Conservation (phyloP, 2,888 invertebrate species). For the Ceramica pisi region DNA sequence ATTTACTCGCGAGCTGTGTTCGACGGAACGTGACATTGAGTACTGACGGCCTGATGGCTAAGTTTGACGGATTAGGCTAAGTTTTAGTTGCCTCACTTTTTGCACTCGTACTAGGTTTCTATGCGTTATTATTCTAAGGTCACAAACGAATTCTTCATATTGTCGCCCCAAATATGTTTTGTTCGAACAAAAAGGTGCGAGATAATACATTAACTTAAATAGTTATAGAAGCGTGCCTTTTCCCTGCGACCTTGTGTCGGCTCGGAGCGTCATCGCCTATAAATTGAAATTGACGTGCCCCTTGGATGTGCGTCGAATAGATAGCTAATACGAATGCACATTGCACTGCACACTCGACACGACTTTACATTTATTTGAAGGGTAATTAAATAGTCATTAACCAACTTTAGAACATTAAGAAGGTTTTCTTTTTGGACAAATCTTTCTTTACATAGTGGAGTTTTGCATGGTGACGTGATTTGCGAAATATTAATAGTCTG, state of each 20-base stretch:
- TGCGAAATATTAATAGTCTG: neutral
- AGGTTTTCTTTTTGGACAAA: neutral
- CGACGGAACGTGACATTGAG: no score
- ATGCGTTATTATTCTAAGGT: no score
- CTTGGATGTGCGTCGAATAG: neutral
- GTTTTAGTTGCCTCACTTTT: no score
- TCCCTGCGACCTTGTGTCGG: neutral
- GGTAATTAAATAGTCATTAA: no score
- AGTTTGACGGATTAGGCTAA: no score
- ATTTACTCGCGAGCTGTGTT: no score
- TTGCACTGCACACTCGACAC: neutral
- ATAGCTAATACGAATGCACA: neutral
- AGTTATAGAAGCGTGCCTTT: neutral
- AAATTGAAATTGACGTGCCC: slow-evolving; percentile 1
- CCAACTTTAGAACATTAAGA: neutral
- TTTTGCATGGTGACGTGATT: neutral
- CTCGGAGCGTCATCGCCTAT: neutral
- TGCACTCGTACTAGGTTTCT: no score
- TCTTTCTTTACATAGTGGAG: neutral
- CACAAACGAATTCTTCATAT: no score
- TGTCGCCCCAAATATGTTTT: no score
- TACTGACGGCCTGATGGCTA: no score
- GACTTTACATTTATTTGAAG: neutral
- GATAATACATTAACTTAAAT: slow-evolving; percentile 3
- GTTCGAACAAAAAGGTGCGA: neutral